Percentiles rank a stretch among this genome's conserved stretches.
Evolutionary conservation across 1,140 invertebrate genomes (phyloP).

Genomic region (Macrostomum lignano): DNA sequence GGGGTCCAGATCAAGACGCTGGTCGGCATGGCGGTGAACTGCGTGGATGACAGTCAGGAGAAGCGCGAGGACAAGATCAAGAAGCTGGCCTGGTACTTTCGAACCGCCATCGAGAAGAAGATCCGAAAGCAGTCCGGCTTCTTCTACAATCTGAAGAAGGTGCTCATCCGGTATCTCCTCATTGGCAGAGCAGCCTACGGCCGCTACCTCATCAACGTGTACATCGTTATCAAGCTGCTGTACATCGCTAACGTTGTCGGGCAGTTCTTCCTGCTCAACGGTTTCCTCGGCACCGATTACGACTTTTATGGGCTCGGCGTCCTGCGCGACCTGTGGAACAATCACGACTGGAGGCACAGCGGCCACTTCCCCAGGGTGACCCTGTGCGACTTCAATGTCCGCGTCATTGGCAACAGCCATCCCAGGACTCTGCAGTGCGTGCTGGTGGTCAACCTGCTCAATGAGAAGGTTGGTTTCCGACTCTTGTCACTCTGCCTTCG

Average conservation of each 20-base stretch:
- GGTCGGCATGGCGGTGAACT: too few species aligned
- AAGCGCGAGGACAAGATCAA: too few species aligned
- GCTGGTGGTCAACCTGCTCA: conserved; percentile 32
- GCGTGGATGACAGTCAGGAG: too few species aligned
- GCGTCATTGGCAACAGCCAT: conserved; percentile 23
- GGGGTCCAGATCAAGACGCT: too few species aligned
- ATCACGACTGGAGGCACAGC: conserved; percentile 22
- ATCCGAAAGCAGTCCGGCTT: too few species aligned
- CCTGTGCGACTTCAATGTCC: conserved; percentile 30
- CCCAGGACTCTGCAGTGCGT: conserved; percentile 14
- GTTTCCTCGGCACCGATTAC: conserved; percentile 29
- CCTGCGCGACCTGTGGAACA: conserved; percentile 20
- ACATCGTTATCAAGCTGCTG: conserved; percentile 29
- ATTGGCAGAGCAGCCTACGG: neutral
- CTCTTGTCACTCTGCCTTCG: too few species aligned
- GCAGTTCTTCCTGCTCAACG: conserved; percentile 30
- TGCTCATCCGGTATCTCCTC: too few species aligned
- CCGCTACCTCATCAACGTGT: conserved; percentile 21
- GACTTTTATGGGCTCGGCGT: conserved; percentile 29
- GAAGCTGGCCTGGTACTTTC: too few species aligned
- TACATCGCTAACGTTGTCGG: conserved; percentile 29
- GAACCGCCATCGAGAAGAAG: too few species aligned
- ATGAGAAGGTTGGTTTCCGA: conserved; percentile 35
- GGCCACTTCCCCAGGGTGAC: conserved; percentile 30
- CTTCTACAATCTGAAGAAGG: too few species aligned